phyloP scores from a whole-genome alignment of 2,888 invertebrate species.

The Leptinotarsa rubiginosa region DNA sequence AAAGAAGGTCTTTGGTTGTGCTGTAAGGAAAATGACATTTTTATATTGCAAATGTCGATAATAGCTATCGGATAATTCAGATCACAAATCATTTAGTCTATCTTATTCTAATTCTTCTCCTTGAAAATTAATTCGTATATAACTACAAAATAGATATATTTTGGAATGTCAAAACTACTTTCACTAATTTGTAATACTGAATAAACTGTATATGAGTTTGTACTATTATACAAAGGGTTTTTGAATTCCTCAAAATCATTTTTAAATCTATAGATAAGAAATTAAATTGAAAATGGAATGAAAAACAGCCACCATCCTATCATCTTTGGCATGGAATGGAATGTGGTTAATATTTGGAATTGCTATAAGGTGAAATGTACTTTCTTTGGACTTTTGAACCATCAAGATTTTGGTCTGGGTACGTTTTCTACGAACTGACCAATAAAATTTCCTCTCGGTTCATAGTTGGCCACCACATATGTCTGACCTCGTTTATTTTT shows the following conservation, averaged over 20 bases:
- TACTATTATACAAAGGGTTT: constrained; percentile 17
- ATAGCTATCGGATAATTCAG: background rate
- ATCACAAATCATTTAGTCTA: constrained; percentile 8
- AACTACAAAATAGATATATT: constrained; percentile 22
- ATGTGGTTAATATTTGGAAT: constrained; percentile 15
- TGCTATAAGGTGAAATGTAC: constrained; percentile 43
- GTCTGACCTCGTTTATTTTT: constrained; percentile 81
- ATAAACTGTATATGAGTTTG: constrained; percentile 15
- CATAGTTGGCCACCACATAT: constrained; percentile 87
- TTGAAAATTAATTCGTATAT: background rate
- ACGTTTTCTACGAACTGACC: constrained; percentile 79
- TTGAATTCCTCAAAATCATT: background rate
- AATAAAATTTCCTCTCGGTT: constrained; percentile 84
- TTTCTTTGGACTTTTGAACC: constrained; percentile 37
- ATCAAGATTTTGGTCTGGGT: constrained; percentile 67
- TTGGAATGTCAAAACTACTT: constrained; percentile 15
- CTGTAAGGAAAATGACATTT: constrained; percentile 18
- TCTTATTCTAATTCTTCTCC: background rate
- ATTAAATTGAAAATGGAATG: background rate
- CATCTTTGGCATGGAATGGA: constrained; percentile 28
- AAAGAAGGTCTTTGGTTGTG: constrained; percentile 23
- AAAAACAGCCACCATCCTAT: constrained; percentile 5
- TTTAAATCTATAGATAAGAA: background rate
- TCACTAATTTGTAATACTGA: constrained; percentile 24
- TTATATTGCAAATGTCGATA: background rate